Evolutionary conservation across 2,888 invertebrate genomes (phyloP), one percentile per base, ranked within the genome.

Genomic region (Leptinotarsa tumamoca): DNA sequence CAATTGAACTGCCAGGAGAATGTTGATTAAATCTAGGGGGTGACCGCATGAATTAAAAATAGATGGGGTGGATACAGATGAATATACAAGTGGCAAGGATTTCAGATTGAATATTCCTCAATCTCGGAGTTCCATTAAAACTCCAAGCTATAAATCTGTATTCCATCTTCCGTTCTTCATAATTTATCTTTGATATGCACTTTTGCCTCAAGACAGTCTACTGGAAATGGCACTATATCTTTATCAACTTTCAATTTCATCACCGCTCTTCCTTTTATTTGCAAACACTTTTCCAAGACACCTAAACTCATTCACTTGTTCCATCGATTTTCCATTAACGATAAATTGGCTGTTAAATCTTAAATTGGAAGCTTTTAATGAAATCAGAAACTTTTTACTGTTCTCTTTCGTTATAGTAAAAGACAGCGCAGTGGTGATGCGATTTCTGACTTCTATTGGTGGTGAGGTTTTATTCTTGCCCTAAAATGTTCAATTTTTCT

Each of bases 231-330:
- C 43, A 58, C 58, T 58, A 23, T 23, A 58, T 3, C 7, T 4
- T 14, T 58, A 52, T 43, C 17, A 18, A 10, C 63, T 63, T n/a
- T n/a, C 33, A 63, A 63, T 63, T 33, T 7, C 27, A 17, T 63
- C n/a, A 27, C 33, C 43, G 18, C 63, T 43, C 63, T 63, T 43
- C 17, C 23, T 63, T 63, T 33, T 63, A 33, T 27, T 63, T 63
- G 63, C 58, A 27, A 63, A 63, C 33, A 17, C 43, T 63, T 63
- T 23, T 58, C 58, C 54, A 61, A 27, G 61, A 61, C 5, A 23
- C 23, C 61, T 61, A 61, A 61, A 61, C 61, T 63, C 63, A 63
- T 63, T 63, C 63, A 43, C 63, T 63, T 63, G 13, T 63, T 63
- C 63, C n/a, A 33, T 63, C 63, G 63, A 33, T 43, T 63, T 63